phyloP scores from a whole-genome alignment of 2,113 vertebrate species.

The Zosterops pallidus region DNA sequence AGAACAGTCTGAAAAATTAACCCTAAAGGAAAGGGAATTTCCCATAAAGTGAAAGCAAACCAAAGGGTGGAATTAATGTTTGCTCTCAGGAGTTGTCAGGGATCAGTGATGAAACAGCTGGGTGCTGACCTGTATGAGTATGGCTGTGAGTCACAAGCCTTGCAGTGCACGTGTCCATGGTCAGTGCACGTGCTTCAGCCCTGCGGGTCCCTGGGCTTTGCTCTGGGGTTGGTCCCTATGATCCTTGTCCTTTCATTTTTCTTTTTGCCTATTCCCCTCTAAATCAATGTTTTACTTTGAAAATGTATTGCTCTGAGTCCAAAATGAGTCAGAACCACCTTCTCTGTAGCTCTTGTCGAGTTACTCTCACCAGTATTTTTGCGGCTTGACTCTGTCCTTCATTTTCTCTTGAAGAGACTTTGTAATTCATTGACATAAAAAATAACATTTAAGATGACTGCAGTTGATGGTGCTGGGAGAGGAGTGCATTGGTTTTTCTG shows the following conservation, averaged over 20 bases:
- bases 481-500: background rate
- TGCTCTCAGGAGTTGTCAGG: background rate
- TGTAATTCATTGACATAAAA: background rate
- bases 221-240: background rate
- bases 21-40: background rate
- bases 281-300: background rate
- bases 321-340: background rate
- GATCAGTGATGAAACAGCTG: background rate
- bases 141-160: background rate
- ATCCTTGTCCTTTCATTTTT: fast-evolving
- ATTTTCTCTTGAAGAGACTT: background rate
- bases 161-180: fast-evolving
- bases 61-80: background rate
- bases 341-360: background rate
- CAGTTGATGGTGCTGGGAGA: background rate
- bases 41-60: background rate
- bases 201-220: background rate
- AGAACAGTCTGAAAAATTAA: background rate
- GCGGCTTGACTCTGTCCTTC: background rate
- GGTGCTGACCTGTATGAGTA: fast-evolving
- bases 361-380: background rate
- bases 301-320: background rate
- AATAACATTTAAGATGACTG: background rate
- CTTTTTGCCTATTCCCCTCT: background rate
- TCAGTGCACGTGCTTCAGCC: background rate